These are phyloP conservation scores for Tetrax tetrax DNA, from an alignment of 2,113 vertebrate genomes.

Conservation along the genomic window DNA sequence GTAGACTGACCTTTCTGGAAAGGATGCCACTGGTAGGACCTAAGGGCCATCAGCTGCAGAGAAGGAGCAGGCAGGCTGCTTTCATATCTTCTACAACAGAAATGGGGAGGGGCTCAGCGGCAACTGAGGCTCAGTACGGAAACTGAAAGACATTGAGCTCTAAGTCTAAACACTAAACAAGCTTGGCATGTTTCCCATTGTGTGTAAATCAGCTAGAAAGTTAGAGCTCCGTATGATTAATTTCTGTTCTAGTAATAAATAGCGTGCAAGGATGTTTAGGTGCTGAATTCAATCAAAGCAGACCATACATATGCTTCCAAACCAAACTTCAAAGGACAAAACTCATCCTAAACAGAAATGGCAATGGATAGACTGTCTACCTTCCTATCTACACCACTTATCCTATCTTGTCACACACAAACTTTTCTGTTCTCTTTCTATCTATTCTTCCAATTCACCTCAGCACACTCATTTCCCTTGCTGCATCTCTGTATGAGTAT, in stretches of 20 bases:
- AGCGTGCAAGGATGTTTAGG: background rate
- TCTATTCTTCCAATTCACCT: background rate
- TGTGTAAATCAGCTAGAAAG: background rate
- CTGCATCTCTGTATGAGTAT: background rate
- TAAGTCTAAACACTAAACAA: background rate
- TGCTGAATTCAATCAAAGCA: background rate
- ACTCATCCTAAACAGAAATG: background rate
- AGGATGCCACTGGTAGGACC: background rate
- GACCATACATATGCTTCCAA: background rate
- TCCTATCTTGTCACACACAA: background rate
- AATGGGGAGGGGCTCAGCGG: background rate
- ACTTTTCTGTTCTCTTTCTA: background rate
- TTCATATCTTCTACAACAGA: background rate
- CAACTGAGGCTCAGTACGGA: rapidly evolving
- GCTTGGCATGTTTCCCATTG: background rate
- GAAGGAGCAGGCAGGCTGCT: background rate
- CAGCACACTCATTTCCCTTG: background rate
- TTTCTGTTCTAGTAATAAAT: background rate
- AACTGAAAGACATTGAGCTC: background rate
- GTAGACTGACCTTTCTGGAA: background rate
- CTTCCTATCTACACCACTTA: background rate
- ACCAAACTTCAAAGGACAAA: background rate
- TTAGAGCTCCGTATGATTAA: background rate
- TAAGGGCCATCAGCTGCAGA: background rate
- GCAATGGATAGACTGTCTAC: background rate